Evolutionary conservation across 2,888 invertebrate species (phyloP), one percentile per base, ranked within the genome.

Genomic region (Drosophila picticornis): DNA sequence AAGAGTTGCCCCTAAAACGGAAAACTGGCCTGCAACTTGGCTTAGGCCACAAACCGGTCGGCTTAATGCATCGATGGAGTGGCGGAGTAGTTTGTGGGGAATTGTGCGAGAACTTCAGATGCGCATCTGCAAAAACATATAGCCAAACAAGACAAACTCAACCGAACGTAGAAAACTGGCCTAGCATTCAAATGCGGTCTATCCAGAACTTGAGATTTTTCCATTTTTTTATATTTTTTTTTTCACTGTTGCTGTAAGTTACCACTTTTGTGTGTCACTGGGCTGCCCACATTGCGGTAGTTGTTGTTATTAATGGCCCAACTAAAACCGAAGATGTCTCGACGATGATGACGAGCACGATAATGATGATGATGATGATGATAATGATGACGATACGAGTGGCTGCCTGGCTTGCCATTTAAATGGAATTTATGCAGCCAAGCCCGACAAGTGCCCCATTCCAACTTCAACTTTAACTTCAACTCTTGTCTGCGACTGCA

Each of bases 401-500:
- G 34, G 58, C 36, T 66, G 82, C 62, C 69, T 79, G 69, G 74
- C 51, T 75, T 90, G 90, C 87, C 87, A 90, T 87, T 90, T 87
- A 86, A 87, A 81, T 88, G 87, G 87, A 87, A 87, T 87, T 86
- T 83, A 89, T 84, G 76, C 87, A 79, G 87, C 87, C 81, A 78
- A 78, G 80, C 78, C 89, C 60, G 72, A 48, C 62, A 53, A 72
- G 56, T 59, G 62, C 60, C 58, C 63, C 68, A 4, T 25, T 25
- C 52, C 31, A 82, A 58, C 66, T 61, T 16, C 46, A 52, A 52
- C 70, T 61, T 16, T 38, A 52, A 52, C 70, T 69, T 11, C 56
- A 46, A 79, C 69, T 59, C 1, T 56, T 25, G 13, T 59, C 58
- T 72, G 9, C 46, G 32, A 52, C 40, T 40, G 11, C 59, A 46